Evolutionary conservation across 92 coral and sea anemone species (phyloP).

Genomic region (Micromussa lordhowensis): DNA sequence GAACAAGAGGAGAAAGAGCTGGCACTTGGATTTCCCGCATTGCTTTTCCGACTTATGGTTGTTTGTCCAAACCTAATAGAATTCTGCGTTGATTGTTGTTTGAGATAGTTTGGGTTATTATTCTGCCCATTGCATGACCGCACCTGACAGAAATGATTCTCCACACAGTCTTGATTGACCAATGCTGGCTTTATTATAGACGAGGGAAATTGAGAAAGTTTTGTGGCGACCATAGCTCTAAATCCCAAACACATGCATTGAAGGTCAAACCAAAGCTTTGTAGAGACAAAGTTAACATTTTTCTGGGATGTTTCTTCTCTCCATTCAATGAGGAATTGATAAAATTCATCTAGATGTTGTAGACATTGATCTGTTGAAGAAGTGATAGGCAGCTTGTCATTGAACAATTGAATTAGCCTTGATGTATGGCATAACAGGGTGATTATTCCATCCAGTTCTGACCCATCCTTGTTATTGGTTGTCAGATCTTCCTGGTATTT

Average conservation of each 20-base stretch:
- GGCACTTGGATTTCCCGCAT: too few species aligned
- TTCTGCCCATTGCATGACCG: too few species aligned
- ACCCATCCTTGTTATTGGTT: not conserved
- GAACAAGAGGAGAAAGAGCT: too few species aligned
- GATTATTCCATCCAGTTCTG: not conserved
- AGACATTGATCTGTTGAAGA: not conserved
- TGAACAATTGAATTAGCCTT: conserved; percentile 22
- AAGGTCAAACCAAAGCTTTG: conserved; percentile 29
- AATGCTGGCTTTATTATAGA: not conserved
- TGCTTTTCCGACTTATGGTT: too few species aligned
- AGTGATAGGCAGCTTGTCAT: conserved; percentile 4
- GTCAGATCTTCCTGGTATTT: not conserved
- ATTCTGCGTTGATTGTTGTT: too few species aligned
- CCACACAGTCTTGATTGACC: not conserved
- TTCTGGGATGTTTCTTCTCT: not conserved
- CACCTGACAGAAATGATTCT: too few species aligned
- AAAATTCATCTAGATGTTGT: not conserved
- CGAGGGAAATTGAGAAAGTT: not conserved
- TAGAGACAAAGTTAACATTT: not conserved
- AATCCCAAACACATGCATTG: conserved; percentile 25
- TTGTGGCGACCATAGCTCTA: conserved; percentile 4
- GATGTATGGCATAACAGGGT: not conserved
- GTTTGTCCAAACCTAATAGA: too few species aligned
- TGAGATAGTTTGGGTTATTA: too few species aligned
- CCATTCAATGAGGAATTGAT: conserved; percentile 7